Evolutionary conservation across 2,888 invertebrate species (phyloP).

Genomic region (Dione juno): DNA sequence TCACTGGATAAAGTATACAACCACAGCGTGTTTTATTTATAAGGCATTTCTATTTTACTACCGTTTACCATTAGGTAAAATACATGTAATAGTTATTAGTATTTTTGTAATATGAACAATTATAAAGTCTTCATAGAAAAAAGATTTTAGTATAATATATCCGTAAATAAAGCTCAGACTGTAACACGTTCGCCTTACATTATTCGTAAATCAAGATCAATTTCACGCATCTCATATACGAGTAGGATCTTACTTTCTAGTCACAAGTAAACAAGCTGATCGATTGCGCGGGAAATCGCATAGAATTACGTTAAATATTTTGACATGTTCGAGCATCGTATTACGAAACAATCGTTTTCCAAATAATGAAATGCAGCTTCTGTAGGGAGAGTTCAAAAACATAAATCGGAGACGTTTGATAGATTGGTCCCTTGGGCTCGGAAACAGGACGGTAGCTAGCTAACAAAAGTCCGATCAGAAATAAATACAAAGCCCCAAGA

Average conservation of each 20-base stretch:
- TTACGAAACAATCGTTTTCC: constrained; percentile 78
- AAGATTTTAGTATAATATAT: neutral
- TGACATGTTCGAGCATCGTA: constrained; percentile 75
- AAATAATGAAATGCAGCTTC: constrained; percentile 57
- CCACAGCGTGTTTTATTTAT: neutral
- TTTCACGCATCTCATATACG: constrained; percentile 65
- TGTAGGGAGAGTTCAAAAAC: constrained; percentile 65
- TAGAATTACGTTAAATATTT: constrained; percentile 77
- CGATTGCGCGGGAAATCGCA: constrained; percentile 77
- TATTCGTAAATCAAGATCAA: constrained; percentile 71
- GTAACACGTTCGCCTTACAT: constrained; percentile 37
- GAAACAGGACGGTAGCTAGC: constrained; percentile 63
- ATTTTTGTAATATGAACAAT: neutral
- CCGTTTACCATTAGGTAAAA: neutral
- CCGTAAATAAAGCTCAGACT: neutral
- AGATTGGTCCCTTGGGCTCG: constrained; percentile 74
- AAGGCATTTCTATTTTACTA: neutral
- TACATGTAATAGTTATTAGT: neutral
- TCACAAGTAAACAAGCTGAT: constrained; percentile 61
- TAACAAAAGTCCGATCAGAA: constrained; percentile 45
- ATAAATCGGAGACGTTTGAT: constrained; percentile 74
- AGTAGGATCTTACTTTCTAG: constrained; percentile 62
- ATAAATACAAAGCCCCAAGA: constrained; percentile 31
- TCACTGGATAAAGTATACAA: neutral
- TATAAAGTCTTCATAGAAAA: neutral